These are phyloP conservation scores for Gracilinanus agilis DNA, from an alignment of 2,113 vertebrate genomes.

Conservation along the genomic window DNA sequence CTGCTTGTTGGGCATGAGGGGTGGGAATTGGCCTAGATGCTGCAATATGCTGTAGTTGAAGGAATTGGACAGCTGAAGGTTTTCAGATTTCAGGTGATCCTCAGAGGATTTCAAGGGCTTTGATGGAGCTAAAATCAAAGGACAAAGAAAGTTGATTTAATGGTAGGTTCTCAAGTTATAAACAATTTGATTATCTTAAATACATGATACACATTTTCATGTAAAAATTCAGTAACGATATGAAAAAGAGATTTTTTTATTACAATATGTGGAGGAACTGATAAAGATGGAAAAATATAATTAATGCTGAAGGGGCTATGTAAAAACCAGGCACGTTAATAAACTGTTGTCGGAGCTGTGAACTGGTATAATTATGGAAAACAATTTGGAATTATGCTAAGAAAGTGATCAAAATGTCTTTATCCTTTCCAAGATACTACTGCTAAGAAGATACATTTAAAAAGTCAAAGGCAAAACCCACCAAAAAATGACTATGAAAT, in stretches of 20 bases:
- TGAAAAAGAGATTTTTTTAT: neutral
- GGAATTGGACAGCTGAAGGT: constrained; percentile 88
- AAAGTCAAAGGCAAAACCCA: neutral
- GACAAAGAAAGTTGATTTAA: constrained; percentile 1
- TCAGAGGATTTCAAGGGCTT: constrained; percentile 91
- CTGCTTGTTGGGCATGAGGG: constrained; percentile 96
- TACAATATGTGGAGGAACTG: neutral
- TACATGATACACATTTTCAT: accelerated
- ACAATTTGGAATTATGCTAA: neutral
- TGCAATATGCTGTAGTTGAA: constrained; percentile 93
- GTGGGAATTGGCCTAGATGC: constrained; percentile 98
- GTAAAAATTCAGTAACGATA: neutral
- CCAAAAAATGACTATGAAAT: neutral
- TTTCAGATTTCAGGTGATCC: constrained; percentile 92
- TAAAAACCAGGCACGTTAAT: neutral
- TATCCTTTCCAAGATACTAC: neutral
- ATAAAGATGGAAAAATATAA: neutral
- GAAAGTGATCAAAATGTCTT: neutral
- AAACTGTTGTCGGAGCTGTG: neutral
- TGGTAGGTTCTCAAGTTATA: accelerated
- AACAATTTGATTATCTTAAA: accelerated
- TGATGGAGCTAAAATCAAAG: constrained; percentile 86
- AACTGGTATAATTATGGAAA: neutral
- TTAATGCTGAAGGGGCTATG: neutral
- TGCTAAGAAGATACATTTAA: neutral